These are phyloP conservation scores for Epinephelus cyanopodus DNA, from an alignment of 2,113 vertebrate species.

Conservation along the genomic window DNA sequence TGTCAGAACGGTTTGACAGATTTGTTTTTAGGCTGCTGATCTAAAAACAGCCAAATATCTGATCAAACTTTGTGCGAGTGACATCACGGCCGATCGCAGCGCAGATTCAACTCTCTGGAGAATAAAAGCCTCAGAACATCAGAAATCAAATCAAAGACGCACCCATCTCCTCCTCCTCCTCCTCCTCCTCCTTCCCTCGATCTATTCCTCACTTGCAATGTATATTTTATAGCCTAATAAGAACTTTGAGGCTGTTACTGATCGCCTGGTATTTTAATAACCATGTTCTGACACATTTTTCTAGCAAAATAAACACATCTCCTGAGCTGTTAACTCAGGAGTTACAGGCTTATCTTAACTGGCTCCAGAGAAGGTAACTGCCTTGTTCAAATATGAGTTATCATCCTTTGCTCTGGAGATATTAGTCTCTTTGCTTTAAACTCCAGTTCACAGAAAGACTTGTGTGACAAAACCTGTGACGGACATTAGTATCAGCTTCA, in stretches of 20 bases:
- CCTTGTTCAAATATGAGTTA: not conserved
- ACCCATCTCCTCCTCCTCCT: conserved; percentile 1
- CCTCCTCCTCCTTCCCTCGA: conserved; percentile 13
- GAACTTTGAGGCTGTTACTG: conserved; percentile 4
- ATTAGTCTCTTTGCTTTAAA: not conserved
- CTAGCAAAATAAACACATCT: not conserved
- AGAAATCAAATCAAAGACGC: conserved; percentile 38
- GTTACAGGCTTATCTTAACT: not conserved
- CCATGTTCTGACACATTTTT: conserved; percentile 3
- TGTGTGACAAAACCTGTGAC: not conserved
- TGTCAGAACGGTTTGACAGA: conserved; percentile 68
- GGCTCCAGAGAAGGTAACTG: not conserved
- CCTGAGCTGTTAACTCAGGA: not conserved
- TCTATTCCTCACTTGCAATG: conserved; percentile 6
- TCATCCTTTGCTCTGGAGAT: conserved; percentile 11
- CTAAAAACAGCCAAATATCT: conserved; percentile 79
- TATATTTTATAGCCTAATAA: conserved; percentile 34
- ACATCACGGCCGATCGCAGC: conserved; percentile 29
- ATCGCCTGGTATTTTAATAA: conserved; percentile 19
- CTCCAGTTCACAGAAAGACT: conserved; percentile 8
- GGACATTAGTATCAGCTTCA: conserved; percentile 28
- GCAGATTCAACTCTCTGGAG: conserved; percentile 52
- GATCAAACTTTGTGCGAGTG: conserved; percentile 61
- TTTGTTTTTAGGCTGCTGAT: conserved; percentile 76
- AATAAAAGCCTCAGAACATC: conserved; percentile 26